Percentiles rank a stretch among this genome's conserved stretches.
phyloP scores from a whole-genome alignment of 1,140 invertebrate species.

The Octopus bimaculoides region DNA sequence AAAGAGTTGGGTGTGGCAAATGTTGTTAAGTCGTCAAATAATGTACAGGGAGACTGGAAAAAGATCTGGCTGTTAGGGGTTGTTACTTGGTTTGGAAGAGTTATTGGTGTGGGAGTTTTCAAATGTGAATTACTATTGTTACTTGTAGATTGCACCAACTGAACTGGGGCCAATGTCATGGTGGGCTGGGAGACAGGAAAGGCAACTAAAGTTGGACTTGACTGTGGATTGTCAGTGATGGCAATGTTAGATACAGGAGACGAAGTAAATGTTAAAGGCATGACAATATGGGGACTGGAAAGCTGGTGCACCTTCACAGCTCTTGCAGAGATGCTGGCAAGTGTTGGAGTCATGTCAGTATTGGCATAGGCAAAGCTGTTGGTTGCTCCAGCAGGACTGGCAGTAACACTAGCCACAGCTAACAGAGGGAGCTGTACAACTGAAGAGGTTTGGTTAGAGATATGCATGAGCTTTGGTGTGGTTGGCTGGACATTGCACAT shows the following conservation, averaged over 20 bases:
- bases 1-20: not conserved
- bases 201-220: slow-evolving; percentile 31
- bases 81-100: not conserved
- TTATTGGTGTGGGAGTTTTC: not conserved
- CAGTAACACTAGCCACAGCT: slow-evolving; percentile 13
- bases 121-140: not conserved
- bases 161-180: slow-evolving; percentile 21
- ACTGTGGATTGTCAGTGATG: not conserved
- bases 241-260: not conserved
- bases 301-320: not conserved
- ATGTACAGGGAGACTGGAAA: not conserved
- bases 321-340: slow-evolving; percentile 21
- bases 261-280: not conserved
- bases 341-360: slow-evolving; percentile 4
- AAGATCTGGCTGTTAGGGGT: not conserved
- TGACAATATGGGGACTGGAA: not conserved
- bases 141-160: slow-evolving; percentile 15
- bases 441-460: slow-evolving; percentile 8
- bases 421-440: slow-evolving; percentile 13
- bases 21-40: not conserved
- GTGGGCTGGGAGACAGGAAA: slow-evolving; percentile 22
- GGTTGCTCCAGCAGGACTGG: slow-evolving; percentile 10
- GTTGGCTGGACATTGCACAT: slow-evolving; percentile 13
- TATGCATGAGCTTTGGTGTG: slow-evolving; percentile 16
- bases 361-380: not conserved